These are phyloP conservation scores for Salvelinus fontinalis DNA, from an alignment of 2,113 vertebrate genomes.

Conservation along the genomic window DNA sequence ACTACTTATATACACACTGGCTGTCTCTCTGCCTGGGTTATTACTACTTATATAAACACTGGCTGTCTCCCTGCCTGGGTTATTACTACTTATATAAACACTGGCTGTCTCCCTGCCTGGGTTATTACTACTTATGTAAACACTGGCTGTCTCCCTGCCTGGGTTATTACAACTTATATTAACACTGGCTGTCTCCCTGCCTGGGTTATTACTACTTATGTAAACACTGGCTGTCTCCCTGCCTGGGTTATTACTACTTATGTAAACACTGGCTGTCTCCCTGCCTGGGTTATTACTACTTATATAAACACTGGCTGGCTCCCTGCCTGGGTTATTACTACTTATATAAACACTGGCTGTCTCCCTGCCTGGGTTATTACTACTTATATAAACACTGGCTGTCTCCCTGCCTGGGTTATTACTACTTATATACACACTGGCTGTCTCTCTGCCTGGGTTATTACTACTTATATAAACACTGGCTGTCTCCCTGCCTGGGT, in stretches of 20 bases:
- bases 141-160: constrained; percentile 24
- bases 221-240: constrained; percentile 31
- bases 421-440: constrained; percentile 30
- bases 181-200: constrained; percentile 28
- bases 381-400: constrained; percentile 30
- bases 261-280: constrained; percentile 22
- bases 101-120: constrained; percentile 25
- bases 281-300: constrained; percentile 38
- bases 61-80: constrained; percentile 27
- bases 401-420: constrained; percentile 34
- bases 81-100: constrained; percentile 36
- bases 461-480: constrained; percentile 32
- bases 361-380: constrained; percentile 35
- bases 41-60: constrained; percentile 31
- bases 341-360: constrained; percentile 28
- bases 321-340: constrained; percentile 37
- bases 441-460: constrained; percentile 29
- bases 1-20: constrained; percentile 30
- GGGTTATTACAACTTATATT: constrained; percentile 35
- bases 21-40: constrained; percentile 28
- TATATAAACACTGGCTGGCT: constrained; percentile 24
- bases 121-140: constrained; percentile 38
- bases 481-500: constrained; percentile 28
- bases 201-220: constrained; percentile 31
- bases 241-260: constrained; percentile 33